phyloP scores from a whole-genome alignment of 1,140 invertebrate genomes.

The Drosophila azteca region DNA sequence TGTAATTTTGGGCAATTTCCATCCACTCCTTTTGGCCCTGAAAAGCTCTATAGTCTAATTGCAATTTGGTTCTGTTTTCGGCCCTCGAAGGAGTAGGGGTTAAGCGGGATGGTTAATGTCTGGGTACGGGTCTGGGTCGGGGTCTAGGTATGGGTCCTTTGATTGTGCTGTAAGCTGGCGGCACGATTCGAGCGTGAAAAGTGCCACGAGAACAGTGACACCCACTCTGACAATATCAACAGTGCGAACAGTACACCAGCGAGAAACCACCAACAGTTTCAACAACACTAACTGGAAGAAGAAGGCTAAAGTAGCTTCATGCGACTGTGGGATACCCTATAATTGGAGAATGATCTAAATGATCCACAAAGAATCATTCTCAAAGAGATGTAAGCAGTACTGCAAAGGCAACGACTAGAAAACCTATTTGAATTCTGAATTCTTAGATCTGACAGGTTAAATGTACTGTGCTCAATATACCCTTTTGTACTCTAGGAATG shows the following conservation, averaged over 20 bases:
- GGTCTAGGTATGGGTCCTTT: constrained; percentile 1
- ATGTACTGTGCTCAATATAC: no score
- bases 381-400: no score
- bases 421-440: no score
- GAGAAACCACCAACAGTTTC: constrained; percentile 4
- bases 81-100: neutral
- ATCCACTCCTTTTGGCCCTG: neutral
- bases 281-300: no score
- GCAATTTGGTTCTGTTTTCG: constrained; percentile 44
- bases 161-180: constrained; percentile 14
- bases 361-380: no score
- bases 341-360: no score
- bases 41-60: constrained; percentile 44
- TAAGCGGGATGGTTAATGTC: constrained; percentile 30
- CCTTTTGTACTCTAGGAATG: no score
- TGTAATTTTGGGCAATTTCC: constrained; percentile 37
- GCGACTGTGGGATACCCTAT: no score
- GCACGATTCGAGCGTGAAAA: constrained; percentile 58
- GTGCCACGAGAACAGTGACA: constrained; percentile 39
- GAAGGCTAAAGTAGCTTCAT: no score
- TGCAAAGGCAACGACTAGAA: no score
- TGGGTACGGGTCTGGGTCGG: neutral
- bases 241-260: no score
- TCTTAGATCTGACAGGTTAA: no score
- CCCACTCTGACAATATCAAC: constrained; percentile 13